These are phyloP conservation scores for Equus przewalskii DNA, from an alignment of 2,113 vertebrate species.

Conservation along the genomic window DNA sequence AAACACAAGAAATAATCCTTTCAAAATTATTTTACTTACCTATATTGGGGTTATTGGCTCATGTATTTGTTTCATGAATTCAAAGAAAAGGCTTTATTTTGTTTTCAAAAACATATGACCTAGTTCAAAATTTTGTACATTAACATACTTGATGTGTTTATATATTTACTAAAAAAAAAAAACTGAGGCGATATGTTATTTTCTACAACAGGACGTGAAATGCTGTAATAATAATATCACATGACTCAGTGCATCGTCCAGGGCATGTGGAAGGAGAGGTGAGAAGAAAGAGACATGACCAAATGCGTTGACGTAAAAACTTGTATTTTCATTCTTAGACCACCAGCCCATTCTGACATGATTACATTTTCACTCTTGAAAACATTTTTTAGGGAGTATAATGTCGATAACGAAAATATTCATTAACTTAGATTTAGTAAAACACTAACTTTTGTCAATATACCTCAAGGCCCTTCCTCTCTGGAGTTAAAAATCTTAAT, in stretches of 20 bases:
- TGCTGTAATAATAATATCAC: not conserved
- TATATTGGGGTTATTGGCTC: not conserved
- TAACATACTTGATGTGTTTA: not conserved
- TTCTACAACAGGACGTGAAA: not conserved
- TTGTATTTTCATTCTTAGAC: not conserved
- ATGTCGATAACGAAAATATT: not conserved
- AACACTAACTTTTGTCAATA: not conserved
- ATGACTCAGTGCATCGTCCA: not conserved
- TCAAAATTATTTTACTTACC: not conserved
- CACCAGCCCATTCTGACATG: too few relatives aligned
- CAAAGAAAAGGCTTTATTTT: not conserved
- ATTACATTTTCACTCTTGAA: not conserved
- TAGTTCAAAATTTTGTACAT: not conserved
- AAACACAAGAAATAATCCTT: not conserved
- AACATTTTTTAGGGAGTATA: not conserved
- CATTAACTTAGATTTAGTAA: not conserved
- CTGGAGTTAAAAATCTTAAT: not conserved
- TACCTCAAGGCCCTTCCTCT: not conserved
- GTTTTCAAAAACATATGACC: not conserved
- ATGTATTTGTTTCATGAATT: not conserved
- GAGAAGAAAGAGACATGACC: not conserved
- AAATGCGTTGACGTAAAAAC: not conserved
- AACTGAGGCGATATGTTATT: not conserved
- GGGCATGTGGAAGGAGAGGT: not conserved
- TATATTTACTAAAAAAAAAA: not conserved